Conservation (phyloP, 1,140 invertebrate genomes). For the Metaphire vulgaris region DNA sequence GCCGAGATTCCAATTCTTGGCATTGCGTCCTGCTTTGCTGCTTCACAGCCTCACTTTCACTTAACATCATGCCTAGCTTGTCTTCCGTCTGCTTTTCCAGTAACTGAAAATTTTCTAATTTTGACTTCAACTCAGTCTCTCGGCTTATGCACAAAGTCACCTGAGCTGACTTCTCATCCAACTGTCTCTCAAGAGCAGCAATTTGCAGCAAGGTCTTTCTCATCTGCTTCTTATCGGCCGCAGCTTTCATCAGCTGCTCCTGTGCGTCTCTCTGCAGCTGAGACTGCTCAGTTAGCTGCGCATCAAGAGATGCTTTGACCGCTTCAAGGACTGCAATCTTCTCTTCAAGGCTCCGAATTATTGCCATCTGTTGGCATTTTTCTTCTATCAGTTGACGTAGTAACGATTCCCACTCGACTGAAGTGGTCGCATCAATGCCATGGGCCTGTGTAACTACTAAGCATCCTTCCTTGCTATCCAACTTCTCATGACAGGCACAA, state of each 20-base stretch:
- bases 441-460: no score
- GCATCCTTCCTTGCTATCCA: no score
- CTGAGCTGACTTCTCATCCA: conserved; percentile 1
- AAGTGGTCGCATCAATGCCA: no score
- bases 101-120: background rate
- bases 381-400: background rate
- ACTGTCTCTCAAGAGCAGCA: background rate
- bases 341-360: background rate
- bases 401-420: background rate
- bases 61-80: background rate
- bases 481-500: no score
- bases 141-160: background rate
- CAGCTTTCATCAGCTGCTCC: background rate
- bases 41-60: background rate
- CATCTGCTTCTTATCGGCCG: background rate
- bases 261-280: background rate
- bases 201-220: background rate
- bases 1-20: background rate
- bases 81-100: background rate
- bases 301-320: background rate
- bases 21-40: background rate
- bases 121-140: background rate
- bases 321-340: background rate
- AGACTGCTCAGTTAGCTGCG: background rate
- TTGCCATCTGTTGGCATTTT: background rate